Evolutionary conservation across 2,113 vertebrate species (phyloP), one percentile per base, ranked within the genome.

Genomic region (Hypomesus transpacificus): DNA sequence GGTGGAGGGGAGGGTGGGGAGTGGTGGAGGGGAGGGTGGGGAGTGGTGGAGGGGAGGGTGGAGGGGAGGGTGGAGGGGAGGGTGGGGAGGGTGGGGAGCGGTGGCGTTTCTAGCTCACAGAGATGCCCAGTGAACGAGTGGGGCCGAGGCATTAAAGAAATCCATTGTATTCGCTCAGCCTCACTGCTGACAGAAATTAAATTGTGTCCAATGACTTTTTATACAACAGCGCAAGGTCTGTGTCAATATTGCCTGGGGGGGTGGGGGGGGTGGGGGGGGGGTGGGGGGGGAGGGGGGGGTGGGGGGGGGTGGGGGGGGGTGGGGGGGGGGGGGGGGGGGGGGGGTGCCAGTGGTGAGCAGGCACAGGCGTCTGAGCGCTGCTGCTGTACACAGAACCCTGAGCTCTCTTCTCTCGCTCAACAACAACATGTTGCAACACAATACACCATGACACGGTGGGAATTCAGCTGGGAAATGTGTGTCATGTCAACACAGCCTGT

Each of bases 161-260:
- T 89, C 89, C 84, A 89, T 89, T 90, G 88, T 85, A 80, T 83
- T 86, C 71, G 82, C 85, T 83, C 82, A 86, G 89, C 77, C 86
- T 84, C 80, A 86, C 73, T 82, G 75, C 87, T 88, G 88, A 90
- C 88, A 90, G 88, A 91, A 91, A 91, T 91, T 89, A 89, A 90
- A 91, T 91, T 90, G 88, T 89, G 84, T 89, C 84, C 87, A 86
- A 78, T 76, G 89, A 89, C 87, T 90, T 91, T 91, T 90, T 86
- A 88, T 87, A 87, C 78, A 85, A 82, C 81, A 88, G 84, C 76
- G 86, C 81, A 88, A 81, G 80, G 82, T 89, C 87, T 86, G 76
- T 87, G 86, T 84, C 88, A 84, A 85, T 85, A 87, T 79, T 82
- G 79, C 79, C 86, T 84, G 74, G 65, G 74, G 65, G 79, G 79